These are phyloP conservation scores for Dichetophora obliterata DNA, from an alignment of 2,888 invertebrate genomes.

Conservation along the genomic window DNA sequence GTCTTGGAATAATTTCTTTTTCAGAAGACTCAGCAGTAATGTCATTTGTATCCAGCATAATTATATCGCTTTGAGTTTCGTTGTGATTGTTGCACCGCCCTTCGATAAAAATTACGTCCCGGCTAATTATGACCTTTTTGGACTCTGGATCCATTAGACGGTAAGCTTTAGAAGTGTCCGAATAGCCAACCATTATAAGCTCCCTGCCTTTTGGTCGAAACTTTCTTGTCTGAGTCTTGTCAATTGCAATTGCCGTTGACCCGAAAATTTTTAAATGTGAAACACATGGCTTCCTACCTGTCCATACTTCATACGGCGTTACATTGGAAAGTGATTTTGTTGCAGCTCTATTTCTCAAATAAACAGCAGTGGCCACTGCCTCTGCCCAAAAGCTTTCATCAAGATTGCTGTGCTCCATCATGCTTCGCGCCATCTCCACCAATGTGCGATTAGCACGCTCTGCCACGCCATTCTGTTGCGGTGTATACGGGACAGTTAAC, in stretches of 20 bases:
- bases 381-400: constrained; percentile 52
- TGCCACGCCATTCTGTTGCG: too few relatives aligned
- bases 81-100: too few relatives aligned
- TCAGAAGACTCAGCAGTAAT: too few relatives aligned
- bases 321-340: constrained; percentile 41
- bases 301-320: constrained; percentile 49
- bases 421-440: constrained; percentile 55
- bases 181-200: constrained; percentile 46
- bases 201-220: constrained; percentile 41
- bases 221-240: constrained; percentile 36
- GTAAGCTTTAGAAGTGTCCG: constrained; percentile 41
- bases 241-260: constrained; percentile 39
- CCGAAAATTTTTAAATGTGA: constrained; percentile 42
- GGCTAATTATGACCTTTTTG: too few relatives aligned
- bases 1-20: background rate
- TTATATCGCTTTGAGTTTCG: too few relatives aligned
- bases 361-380: constrained; percentile 47
- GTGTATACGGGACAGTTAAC: too few relatives aligned
- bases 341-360: constrained; percentile 43
- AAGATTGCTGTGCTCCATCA: constrained; percentile 52
- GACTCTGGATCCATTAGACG: constrained; percentile 28
- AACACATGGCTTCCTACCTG: constrained; percentile 44
- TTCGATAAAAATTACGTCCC: too few relatives aligned
- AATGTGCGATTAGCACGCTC: too few relatives aligned
- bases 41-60: background rate